phyloP scores from a whole-genome alignment of 2,797 vertebrate genomes.

The Percopsis omiscomaycus region DNA sequence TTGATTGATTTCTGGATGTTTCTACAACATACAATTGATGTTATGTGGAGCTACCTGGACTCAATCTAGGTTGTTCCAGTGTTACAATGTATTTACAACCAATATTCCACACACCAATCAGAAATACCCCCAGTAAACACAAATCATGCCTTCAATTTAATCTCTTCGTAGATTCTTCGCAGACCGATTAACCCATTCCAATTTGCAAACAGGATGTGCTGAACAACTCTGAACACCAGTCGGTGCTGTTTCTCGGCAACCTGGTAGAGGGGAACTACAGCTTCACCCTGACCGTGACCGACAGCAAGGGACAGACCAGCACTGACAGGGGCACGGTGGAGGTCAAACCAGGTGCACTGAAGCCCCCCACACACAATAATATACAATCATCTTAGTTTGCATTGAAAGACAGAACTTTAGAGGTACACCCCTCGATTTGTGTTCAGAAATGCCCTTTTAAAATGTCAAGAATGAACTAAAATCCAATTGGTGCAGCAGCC shows the following conservation, averaged over 20 bases:
- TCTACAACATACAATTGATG: too few relatives aligned
- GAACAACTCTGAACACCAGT: constrained; percentile 93
- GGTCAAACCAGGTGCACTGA: constrained; percentile 85
- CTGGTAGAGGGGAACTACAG: constrained; percentile 93
- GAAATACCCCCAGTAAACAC: too few relatives aligned
- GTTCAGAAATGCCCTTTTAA: too few relatives aligned
- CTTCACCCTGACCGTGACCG: constrained; percentile 90
- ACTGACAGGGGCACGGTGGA: constrained; percentile 83
- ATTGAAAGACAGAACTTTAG: not conserved
- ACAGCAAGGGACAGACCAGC: constrained; percentile 91
- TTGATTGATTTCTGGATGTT: too few relatives aligned
- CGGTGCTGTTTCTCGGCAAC: constrained; percentile 91
- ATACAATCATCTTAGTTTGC: not conserved
- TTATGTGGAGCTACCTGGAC: too few relatives aligned
- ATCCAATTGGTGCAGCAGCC: too few relatives aligned
- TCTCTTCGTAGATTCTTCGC: too few relatives aligned
- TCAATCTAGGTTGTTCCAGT: too few relatives aligned
- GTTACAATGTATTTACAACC: too few relatives aligned
- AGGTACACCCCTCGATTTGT: too few relatives aligned
- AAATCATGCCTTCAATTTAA: too few relatives aligned
- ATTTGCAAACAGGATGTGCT: constrained; percentile 85
- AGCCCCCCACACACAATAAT: not conserved
- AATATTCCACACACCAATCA: too few relatives aligned
- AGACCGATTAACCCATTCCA: not conserved
- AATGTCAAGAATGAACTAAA: not conserved